These are phyloP conservation scores for Lasioglossum calceatum DNA, from an alignment of 2,888 invertebrate genomes.

Conservation along the genomic window DNA sequence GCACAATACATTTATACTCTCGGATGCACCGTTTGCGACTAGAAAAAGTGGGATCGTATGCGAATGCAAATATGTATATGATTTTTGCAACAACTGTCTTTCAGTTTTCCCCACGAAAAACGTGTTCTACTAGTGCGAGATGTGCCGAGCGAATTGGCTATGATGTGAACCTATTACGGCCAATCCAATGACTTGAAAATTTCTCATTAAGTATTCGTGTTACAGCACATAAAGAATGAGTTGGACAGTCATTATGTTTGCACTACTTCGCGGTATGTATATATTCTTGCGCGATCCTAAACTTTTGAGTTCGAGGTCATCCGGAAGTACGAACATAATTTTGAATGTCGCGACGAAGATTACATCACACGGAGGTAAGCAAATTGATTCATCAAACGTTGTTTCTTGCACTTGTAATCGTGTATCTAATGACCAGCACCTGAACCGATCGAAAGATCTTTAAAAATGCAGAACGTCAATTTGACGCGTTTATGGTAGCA, in stretches of 20 bases:
- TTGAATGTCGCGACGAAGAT: background rate
- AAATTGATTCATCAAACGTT: background rate
- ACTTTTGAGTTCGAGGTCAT: constrained; percentile 8
- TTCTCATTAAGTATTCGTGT: constrained; percentile 27
- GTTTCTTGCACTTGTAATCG: background rate
- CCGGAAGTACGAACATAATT: background rate
- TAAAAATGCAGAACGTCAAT: background rate
- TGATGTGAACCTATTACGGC: constrained; percentile 21
- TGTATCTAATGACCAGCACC: background rate
- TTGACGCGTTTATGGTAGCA: background rate
- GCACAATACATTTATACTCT: background rate
- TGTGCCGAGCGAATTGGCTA: constrained; percentile 20
- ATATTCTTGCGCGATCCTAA: constrained; percentile 1
- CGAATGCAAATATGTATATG: background rate
- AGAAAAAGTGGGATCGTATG: background rate
- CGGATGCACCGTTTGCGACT: background rate
- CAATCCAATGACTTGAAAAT: constrained; percentile 30
- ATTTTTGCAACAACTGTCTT: background rate
- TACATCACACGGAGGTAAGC: background rate
- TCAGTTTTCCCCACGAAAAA: constrained; percentile 14
- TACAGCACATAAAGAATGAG: constrained; percentile 24
- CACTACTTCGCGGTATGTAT: constrained; percentile 1
- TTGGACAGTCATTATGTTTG: constrained; percentile 21
- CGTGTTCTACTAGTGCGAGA: constrained; percentile 4
- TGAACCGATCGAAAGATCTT: background rate